Evolutionary conservation across 2,888 invertebrate species (phyloP), one percentile per base, ranked within the genome.

Genomic region (Drosophila cognata): DNA sequence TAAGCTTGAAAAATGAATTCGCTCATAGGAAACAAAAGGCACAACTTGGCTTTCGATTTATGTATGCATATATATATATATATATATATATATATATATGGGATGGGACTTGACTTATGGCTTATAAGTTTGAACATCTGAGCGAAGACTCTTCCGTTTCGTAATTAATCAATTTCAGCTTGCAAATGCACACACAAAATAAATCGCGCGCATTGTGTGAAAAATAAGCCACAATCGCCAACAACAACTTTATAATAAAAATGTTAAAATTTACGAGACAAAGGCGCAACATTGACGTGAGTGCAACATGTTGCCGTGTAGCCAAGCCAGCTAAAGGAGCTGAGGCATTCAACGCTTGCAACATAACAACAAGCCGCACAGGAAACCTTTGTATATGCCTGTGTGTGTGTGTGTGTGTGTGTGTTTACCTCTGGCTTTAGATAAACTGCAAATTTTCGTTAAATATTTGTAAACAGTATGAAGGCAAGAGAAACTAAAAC

Each of bases 191-290:
- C 79, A 77, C 77, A 81, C 71, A 81, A 84, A 46, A 46, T 84
- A 86, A 84, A 84, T 88, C 69, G 81, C 82, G 71, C 78, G 52
- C 75, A 72, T 84, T 79, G 84, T 84, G 89, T 86, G 82, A 81
- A 75, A 87, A 66, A 41, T 61, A 69, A 36, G n/a, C 52, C 41
- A 52, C 51, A 58, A 36, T 50, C 55, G 38, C 55, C 55, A 56
- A 38, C 41, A 71, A 51, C 57, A 60, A 61, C 41, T 79, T 79
- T 77, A 79, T 84, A 86, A 86, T 88, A 86, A 86, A 84, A 88
- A 79, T 86, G 84, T 88, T 81, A 43, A 81, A 77, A 84, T 86
- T 81, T 88, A 84, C 79, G 89, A 88, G 87, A 84, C 84, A 88
- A 84, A 84, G 84, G 84, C 84, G 79, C 72, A 86, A 86, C 74